Base-by-base conservation (phyloP, 2,797 vertebrate species). In the Diplodus sargus region DNA sequence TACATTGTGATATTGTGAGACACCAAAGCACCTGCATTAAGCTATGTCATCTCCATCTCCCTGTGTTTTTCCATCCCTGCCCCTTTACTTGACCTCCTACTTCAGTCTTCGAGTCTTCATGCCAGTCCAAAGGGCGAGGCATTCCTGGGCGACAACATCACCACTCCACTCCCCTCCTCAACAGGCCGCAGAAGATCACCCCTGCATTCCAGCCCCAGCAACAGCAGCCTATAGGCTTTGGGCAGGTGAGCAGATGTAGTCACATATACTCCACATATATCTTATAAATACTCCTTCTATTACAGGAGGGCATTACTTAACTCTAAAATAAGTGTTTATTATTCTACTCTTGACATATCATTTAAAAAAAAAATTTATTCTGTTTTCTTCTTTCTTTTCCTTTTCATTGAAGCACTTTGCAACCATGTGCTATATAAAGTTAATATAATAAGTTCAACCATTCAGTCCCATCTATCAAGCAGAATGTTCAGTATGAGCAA, bases 131-230 rank as follows among this genome's bases (percentile, higher is more conserved):
- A 94, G 96, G 96, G 73, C 96, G 96, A 61, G 94, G 95, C 91
- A 91, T 93, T 88, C 94, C 94, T 83, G 95, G 95, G 74, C 97
- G 96, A 84, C 94, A 93, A 63, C 96, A 95, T 86, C 97, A 96
- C 75, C 96, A 95, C 91, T 90, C 94, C 67, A 96, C 95, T 63
- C 28, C 87, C 63, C 91, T 91, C 82, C 94, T 97, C 91, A 96
- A 93, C 94, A 95, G 96, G 82, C 97, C 96, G 59, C 98, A 97
- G 86, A 99, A 98, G 94, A 89, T 96, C 84, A 79, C 94, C 79
- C 95, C 96, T 87, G 95, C 96, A 95, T 98, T 97, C 95, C 97
- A 97, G 91, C 89, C 92, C 11, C 93, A 93, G 80, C 94, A 94
- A 63, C 97, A 94, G 81, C 97, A 97, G 78, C 96, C 96, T 56